Conservation (phyloP, 2,888 invertebrate genomes). For the Machimus rusticus region DNA sequence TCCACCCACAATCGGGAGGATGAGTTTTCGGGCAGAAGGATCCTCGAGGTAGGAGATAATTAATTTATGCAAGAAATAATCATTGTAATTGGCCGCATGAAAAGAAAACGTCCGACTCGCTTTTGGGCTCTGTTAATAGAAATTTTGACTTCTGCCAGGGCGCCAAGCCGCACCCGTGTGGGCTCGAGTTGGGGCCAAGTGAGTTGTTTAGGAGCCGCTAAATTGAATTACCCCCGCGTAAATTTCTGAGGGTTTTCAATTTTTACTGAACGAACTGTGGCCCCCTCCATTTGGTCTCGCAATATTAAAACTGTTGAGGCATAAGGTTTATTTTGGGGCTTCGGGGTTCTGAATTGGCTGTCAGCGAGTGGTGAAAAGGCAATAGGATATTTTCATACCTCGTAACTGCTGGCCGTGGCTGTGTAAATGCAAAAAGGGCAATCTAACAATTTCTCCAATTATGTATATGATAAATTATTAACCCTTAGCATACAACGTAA, state of each 20-base stretch:
- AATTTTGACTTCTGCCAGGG: not conserved
- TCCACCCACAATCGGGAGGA: not conserved
- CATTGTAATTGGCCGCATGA: slow-evolving; percentile 5
- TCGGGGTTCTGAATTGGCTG: not conserved
- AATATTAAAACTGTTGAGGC: not conserved
- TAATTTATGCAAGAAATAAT: slow-evolving; percentile 10
- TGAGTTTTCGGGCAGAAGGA: not conserved
- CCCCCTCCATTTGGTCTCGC: not conserved
- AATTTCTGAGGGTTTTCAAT: not conserved
- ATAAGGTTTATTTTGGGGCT: not conserved
- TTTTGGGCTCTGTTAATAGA: not conserved
- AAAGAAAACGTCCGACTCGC: not conserved
- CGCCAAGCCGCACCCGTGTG: not conserved
- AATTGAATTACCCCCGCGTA: not conserved
- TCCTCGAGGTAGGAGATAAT: slow-evolving; percentile 1
- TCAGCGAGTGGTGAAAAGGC: not conserved
- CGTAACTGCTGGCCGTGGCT: not conserved
- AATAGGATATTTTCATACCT: not conserved
- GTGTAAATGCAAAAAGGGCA: not conserved
- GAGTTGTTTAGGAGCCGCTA: not conserved
- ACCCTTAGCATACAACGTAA: no score
- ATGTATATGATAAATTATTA: not conserved
- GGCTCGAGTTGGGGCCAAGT: not conserved
- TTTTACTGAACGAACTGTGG: not conserved
- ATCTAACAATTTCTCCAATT: not conserved